A percentile compares a stretch with the other conserved stretches of the same genome.
Evolutionary conservation across 2,888 invertebrate species (phyloP).

Genomic region (Thymelicus acteon): DNA sequence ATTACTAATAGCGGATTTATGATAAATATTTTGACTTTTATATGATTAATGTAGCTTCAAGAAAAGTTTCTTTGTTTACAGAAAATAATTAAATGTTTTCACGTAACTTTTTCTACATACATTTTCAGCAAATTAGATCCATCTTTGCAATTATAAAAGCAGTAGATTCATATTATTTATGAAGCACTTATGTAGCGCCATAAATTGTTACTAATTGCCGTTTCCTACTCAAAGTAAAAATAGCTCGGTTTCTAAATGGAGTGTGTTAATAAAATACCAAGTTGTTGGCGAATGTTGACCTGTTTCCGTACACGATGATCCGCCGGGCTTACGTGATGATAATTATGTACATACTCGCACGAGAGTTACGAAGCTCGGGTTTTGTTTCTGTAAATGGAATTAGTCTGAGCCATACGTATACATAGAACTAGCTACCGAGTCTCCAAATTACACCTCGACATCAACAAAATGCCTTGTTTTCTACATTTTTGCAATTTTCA

Average conservation of each 20-base stretch:
- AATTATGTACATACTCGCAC: conserved; percentile 23
- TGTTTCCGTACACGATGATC: conserved; percentile 8
- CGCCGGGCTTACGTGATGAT: conserved; percentile 50
- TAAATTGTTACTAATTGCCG: conserved; percentile 51
- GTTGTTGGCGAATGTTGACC: conserved; percentile 22
- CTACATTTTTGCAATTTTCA: too few species aligned
- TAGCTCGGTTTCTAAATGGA: conserved; percentile 47
- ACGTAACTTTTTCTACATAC: too few species aligned
- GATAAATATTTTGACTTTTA: too few species aligned
- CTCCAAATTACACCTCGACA: too few species aligned
- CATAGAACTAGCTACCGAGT: too few species aligned
- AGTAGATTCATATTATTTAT: conserved; percentile 29
- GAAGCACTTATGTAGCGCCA: conserved; percentile 38
- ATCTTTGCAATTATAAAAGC: conserved; percentile 16
- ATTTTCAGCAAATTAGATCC: too few species aligned
- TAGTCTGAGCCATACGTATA: neutral
- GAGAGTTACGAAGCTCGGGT: neutral
- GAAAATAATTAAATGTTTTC: too few species aligned
- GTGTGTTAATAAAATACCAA: conserved; percentile 41
- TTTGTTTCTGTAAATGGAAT: conserved; percentile 9
- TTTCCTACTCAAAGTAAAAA: conserved; percentile 49
- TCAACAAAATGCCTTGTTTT: too few species aligned
- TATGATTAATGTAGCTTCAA: too few species aligned
- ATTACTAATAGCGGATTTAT: too few species aligned
- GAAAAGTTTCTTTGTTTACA: too few species aligned